These are phyloP conservation scores for Stenurella melanura DNA, from an alignment of 2,888 invertebrate species.

Conservation along the genomic window DNA sequence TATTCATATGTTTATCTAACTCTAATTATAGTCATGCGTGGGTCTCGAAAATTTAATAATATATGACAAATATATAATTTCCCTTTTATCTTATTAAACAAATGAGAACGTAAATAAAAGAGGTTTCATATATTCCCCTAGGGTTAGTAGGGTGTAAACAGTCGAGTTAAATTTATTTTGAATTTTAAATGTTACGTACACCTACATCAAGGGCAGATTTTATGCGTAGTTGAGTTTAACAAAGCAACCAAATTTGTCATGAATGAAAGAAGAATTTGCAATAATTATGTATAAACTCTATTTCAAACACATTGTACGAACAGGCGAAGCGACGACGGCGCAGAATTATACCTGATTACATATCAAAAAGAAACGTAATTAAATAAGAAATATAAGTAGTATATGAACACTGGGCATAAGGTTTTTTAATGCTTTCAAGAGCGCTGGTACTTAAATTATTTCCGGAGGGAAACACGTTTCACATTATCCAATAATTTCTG, in stretches of 20 bases:
- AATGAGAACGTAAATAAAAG: neutral
- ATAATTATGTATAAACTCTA: neutral
- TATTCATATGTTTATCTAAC: neutral
- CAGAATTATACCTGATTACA: too few species aligned
- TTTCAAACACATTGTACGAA: too few species aligned
- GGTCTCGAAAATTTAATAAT: neutral
- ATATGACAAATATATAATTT: slow-evolving; percentile 1
- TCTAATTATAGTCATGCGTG: slow-evolving; percentile 21
- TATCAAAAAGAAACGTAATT: too few species aligned
- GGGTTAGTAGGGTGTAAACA: neutral
- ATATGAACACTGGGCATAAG: too few species aligned
- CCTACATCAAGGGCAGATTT: neutral
- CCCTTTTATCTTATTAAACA: neutral
- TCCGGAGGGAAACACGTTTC: too few species aligned
- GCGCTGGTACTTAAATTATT: too few species aligned
- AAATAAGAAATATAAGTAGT: too few species aligned
- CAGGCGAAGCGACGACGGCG: too few species aligned
- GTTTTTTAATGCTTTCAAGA: too few species aligned
- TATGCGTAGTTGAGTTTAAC: neutral
- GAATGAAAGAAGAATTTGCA: neutral
- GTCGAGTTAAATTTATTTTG: neutral
- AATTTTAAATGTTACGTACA: neutral
- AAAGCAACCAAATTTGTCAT: neutral
- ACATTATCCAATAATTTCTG: too few species aligned
- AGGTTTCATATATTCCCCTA: neutral